Evolutionary conservation across 1,140 invertebrate genomes (phyloP), one percentile per base, ranked within the genome.

Genomic region (Microplitis demolitor): DNA sequence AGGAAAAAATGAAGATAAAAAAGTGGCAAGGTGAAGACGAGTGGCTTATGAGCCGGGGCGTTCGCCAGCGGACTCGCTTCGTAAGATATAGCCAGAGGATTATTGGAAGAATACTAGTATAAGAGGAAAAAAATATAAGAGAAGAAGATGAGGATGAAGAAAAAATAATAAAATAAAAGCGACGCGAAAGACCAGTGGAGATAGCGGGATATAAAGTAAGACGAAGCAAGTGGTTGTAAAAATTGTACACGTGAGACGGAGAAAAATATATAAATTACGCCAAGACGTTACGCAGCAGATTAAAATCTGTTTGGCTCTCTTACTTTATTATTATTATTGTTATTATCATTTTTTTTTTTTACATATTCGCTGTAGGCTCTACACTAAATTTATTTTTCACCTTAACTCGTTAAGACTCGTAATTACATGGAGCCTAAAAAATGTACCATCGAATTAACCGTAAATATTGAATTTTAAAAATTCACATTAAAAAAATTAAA

Each of bases 101-200:
- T 69, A 75, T 64, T 56, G 64, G 71, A 71, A 68, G 35, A 45
- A 39, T 54, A 13, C 63, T 71, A 35, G n/a, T 14, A 16, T 35
- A 39, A 74, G 33, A 37, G 34, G 50, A 24, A 56, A 70, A 76
- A 74, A 74, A 74, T 74, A 66, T 35, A 74, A 61, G 70, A 70
- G 39, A 72, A 69, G 35, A 74, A 24, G 33, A 64, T 24, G 31
- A 24, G 9, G 58, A 5, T 56, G 53, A 14, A 24, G 53, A 56
- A 56, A 45, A 45, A 45, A 51, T n/a, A 16, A 56, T 34, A 13
- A 37, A 33, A 53, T 69, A 69, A n/a, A 58, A 69, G 39, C 39
- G 39, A 45, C 5, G 39, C 8, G 11, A 50, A 24, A 56, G 58
- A 39, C 73, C 35, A 71, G 45, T 51, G 64, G 64, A 54, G 16